phyloP scores from a whole-genome alignment of 2,113 vertebrate genomes.

The Oenanthe oenanthe region DNA sequence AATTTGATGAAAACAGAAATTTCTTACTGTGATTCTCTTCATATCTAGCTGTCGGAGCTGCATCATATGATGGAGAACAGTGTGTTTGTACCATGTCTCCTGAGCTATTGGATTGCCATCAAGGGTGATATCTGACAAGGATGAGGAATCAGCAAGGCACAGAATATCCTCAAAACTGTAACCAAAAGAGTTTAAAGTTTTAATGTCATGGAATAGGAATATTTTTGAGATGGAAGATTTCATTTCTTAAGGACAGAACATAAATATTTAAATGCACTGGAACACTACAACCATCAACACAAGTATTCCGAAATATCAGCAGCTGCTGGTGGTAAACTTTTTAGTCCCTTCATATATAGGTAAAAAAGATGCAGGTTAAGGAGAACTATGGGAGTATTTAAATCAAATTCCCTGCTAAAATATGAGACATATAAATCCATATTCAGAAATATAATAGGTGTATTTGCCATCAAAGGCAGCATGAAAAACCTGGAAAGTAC shows the following conservation, averaged over 20 bases:
- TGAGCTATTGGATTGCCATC: constrained; percentile 99
- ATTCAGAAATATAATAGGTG: not conserved
- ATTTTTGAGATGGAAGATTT: constrained; percentile 4
- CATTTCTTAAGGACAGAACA: not conserved
- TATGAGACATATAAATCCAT: not conserved
- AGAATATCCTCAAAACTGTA: constrained; percentile 90
- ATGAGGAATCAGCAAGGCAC: constrained; percentile 87
- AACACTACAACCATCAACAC: not conserved
- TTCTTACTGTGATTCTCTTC: constrained; percentile 95
- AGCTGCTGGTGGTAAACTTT: not conserved
- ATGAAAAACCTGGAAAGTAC: not conserved
- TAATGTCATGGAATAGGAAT: constrained; percentile 14
- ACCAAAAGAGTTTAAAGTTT: constrained; percentile 54
- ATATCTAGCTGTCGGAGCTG: constrained; percentile 98
- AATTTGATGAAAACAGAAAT: not conserved
- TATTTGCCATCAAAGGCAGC: not conserved
- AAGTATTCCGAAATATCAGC: not conserved
- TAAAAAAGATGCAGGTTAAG: not conserved
- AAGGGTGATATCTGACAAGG: constrained; percentile 94
- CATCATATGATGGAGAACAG: constrained; percentile 92
- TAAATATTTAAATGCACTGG: not conserved
- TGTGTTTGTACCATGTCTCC: constrained; percentile 99
- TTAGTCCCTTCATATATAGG: not conserved
- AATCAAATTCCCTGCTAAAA: not conserved
- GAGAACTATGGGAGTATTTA: not conserved